These are phyloP conservation scores for Acrocephalus arundinaceus DNA, from an alignment of 2,113 vertebrate species.

Conservation along the genomic window DNA sequence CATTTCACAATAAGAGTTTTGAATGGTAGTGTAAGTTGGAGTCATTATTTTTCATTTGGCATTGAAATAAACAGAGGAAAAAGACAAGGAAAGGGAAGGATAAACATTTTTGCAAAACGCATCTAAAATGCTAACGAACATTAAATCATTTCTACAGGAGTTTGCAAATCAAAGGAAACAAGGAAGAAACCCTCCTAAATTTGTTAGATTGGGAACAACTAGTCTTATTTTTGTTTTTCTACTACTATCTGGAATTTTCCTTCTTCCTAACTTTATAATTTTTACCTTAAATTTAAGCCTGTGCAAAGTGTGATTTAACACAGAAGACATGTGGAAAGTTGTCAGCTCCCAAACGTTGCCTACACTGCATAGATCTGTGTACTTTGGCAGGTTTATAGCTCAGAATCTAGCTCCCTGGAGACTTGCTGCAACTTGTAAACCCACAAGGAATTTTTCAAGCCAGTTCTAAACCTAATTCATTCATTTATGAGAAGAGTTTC, in stretches of 20 bases:
- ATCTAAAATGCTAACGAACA: background rate
- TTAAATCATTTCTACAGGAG: conserved; percentile 19
- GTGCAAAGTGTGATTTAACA: conserved; percentile 55
- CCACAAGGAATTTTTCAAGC: conserved; percentile 71
- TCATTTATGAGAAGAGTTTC: conserved; percentile 59
- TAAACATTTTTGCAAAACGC: conserved; percentile 38
- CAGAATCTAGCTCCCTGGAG: conserved; percentile 47
- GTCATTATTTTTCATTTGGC: conserved; percentile 19
- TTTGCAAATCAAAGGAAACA: conserved; percentile 20
- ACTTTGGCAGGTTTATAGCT: conserved; percentile 67
- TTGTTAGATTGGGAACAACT: background rate
- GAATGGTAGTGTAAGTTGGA: background rate
- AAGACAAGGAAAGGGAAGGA: conserved; percentile 36
- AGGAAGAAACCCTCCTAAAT: conserved; percentile 12
- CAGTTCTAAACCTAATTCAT: conserved; percentile 65
- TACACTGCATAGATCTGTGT: conserved; percentile 60
- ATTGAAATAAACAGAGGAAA: conserved; percentile 45
- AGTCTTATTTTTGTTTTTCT: background rate
- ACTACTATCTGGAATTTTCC: background rate
- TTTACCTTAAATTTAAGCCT: conserved; percentile 33
- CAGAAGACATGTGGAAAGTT: conserved; percentile 64
- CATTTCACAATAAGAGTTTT: background rate
- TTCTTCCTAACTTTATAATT: conserved; percentile 33
- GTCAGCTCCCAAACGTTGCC: conserved; percentile 50
- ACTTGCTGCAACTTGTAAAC: conserved; percentile 72